Evolutionary conservation across 2,113 vertebrate genomes (phyloP), one percentile per base, ranked within the genome.

Genomic region (Coryphaenoides rupestris): DNA sequence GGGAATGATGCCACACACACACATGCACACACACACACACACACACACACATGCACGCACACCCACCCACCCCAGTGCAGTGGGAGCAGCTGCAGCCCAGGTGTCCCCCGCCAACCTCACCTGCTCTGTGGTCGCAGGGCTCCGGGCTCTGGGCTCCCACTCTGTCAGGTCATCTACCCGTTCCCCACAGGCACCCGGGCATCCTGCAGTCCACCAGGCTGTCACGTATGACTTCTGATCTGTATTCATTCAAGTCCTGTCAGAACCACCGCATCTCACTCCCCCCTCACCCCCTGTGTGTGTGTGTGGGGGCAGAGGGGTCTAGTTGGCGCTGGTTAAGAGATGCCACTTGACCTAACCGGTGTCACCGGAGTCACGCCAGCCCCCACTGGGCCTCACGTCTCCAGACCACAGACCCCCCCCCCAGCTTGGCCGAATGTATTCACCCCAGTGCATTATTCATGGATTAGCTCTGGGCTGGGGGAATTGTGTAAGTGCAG

Each of bases 231-330:
- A 68, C 56, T 62, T 76, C 70, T 4, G 69, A 83, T 85, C 73
- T 80, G 79, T 80, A 77, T 83, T 86, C 77, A 77, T 81, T n/a
- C n/a, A 81, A 81, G 79, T 76, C 74, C 74, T 82, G 77, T 86
- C 82, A 86, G 65, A 82, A 79, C 72, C n/a, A 55, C 14, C 0
- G n/a, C 22, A 57, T 65, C 70, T 65, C 58, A 19, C n/a, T 62
- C 56, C 52, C 72, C 67, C n/a, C 5, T 19, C n/a, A 49, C 65
- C 58, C 52, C 24, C 46, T n/a, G 49, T 52, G 49, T n/a, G 49
- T 52, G 49, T 52, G 49, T 19, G 49, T 52, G 49, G 16, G 9
- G 16, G 13, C 49, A 40, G 13, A 9, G 13, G 9, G 33, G 33
- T 40, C 33, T 40, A 9, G 2, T 16, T n/a, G 47, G 12, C n/a